A percentile compares a stretch with the other conserved stretches of the same genome.
phyloP scores from a whole-genome alignment of 1,140 invertebrate species.

The Saccostrea glomerata region DNA sequence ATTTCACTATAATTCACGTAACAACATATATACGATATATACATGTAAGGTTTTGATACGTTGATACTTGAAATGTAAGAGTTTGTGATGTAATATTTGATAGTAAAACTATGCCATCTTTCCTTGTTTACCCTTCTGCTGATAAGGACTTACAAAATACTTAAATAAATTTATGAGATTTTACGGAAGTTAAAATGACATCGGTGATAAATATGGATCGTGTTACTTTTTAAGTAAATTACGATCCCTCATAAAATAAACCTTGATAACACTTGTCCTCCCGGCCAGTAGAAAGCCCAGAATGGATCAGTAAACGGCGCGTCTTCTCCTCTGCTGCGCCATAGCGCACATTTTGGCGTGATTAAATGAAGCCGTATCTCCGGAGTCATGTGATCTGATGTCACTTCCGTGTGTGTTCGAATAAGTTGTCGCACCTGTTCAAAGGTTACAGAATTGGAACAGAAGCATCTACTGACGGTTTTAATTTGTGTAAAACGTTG shows the following conservation, averaged over 20 bases:
- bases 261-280: constrained; percentile 73
- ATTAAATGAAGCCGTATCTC: constrained; percentile 70
- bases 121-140: too few relatives aligned
- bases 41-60: too few relatives aligned
- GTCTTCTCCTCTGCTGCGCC: constrained; percentile 58
- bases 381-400: constrained; percentile 70
- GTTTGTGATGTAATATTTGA: too few relatives aligned
- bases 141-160: too few relatives aligned
- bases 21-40: too few relatives aligned
- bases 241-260: constrained; percentile 37
- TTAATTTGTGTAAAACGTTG: neutral
- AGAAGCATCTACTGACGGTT: neutral
- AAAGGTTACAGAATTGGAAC: neutral
- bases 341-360: constrained; percentile 68
- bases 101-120: too few relatives aligned
- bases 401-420: constrained; percentile 60
- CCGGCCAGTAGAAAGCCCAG: constrained; percentile 77
- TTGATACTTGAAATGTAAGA: too few relatives aligned
- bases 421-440: neutral
- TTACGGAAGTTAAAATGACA: neutral
- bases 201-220: neutral
- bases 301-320: constrained; percentile 71
- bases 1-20: too few relatives aligned
- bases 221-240: neutral
- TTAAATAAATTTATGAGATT: neutral